Base-by-base conservation (phyloP, 2,797 vertebrate species). In the Crax fasciolata region DNA sequence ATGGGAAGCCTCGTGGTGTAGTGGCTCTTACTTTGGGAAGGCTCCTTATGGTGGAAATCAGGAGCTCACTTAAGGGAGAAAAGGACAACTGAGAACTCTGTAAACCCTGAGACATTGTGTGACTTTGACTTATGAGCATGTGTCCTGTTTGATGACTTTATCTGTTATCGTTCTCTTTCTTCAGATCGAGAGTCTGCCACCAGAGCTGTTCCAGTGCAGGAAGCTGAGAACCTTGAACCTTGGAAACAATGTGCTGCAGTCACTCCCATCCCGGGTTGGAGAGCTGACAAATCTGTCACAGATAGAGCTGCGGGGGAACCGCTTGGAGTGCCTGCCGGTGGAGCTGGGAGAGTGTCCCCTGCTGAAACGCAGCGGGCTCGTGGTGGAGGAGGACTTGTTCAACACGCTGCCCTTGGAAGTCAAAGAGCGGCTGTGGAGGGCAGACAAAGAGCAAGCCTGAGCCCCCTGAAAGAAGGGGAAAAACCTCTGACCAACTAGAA, bases 151-250 rank as follows among this genome's bases (percentile, higher is more conserved):
- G 62, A 28, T 58, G 65, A 66, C 57, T 18, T n/a, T 44, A 20
- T 27, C 51, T 30, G 0, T 20, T 48, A 51, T 1, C 18, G 13
- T 27, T 13, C 46, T 0, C 63, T 49, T 46, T 48, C 68, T 74
- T 52, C 92, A 99, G 99, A 99, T 99, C 6, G 99, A 99, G 97
- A 98, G 94, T 44, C 98, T 99, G 46, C 99, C 99, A 9, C 99
- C 99, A 2, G 99, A 99, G 97, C 98, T 99, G 90, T 99, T 99
- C 98, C 99, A 99, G 98, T 99, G 99, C 97, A 99, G 99, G 97
- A 99, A 99, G 96, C 98, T 99, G 77, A 98, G 99, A 94, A 99
- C 99, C 43, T 98, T 99, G 94, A 98, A 99, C 98, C 98, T 99
- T 93, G 99, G 99, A 7, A 99, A 99, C 98, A 99, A 99, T 19